Percentiles rank a stretch among this genome's conserved stretches.
Conservation (phyloP, 2,113 vertebrate species). For the Cheilinus undulatus region DNA sequence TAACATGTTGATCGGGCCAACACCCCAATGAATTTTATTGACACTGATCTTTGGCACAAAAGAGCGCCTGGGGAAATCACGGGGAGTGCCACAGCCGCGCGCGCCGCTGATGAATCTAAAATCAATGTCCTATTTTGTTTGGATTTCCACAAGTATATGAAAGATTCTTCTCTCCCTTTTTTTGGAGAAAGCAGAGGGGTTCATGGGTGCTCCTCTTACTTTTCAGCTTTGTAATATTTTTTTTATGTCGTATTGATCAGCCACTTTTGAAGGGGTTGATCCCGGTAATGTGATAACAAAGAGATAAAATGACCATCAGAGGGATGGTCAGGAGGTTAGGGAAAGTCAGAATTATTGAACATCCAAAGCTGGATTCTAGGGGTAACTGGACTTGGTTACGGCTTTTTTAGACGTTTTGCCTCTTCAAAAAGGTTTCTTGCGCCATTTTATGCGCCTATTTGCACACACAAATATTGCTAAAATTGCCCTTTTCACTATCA, state of each 20-base stretch:
- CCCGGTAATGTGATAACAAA: slow-evolving; percentile 79
- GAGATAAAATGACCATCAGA: slow-evolving; percentile 65
- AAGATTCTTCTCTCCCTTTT: slow-evolving; percentile 68
- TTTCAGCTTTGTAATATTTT: slow-evolving; percentile 83
- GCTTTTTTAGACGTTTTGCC: too few relatives aligned
- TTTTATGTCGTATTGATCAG: slow-evolving; percentile 81
- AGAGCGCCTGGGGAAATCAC: slow-evolving; percentile 89
- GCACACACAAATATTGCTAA: background rate
- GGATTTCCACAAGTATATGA: slow-evolving; percentile 79
- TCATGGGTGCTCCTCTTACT: slow-evolving; percentile 72
- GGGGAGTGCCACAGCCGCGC: slow-evolving; percentile 76
- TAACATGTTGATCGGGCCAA: slow-evolving; percentile 86
- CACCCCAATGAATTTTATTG: slow-evolving; percentile 88
- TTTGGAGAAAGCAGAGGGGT: slow-evolving; percentile 73
- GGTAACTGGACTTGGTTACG: too few relatives aligned
- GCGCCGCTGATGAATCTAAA: slow-evolving; percentile 85
- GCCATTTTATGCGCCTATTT: background rate
- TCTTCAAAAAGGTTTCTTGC: too few relatives aligned
- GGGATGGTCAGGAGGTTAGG: slow-evolving; percentile 3
- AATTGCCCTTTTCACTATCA: background rate
- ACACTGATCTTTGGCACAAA: slow-evolving; percentile 87
- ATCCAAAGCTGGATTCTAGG: too few relatives aligned
- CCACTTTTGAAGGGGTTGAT: slow-evolving; percentile 62
- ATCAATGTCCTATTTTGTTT: slow-evolving; percentile 86
- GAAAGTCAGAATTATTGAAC: background rate